Evolutionary conservation across 2,888 invertebrate genomes (phyloP).

Genomic region (Augochlorella aurata): DNA sequence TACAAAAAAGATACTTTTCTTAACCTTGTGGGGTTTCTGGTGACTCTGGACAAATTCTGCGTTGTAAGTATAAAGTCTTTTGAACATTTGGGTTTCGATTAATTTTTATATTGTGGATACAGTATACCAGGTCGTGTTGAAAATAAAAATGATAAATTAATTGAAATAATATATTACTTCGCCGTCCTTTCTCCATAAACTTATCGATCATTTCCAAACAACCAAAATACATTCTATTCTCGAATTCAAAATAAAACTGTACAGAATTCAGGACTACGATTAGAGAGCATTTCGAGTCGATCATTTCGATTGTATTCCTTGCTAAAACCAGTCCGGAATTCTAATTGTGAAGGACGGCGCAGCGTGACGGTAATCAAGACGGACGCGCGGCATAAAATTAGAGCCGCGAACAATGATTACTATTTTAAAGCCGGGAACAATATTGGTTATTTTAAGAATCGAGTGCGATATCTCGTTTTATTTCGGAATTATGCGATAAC

Average conservation of each 20-base stretch:
- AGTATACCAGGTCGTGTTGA: not conserved
- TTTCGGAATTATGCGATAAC: slow-evolving; percentile 9
- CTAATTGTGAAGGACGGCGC: not conserved
- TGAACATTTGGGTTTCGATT: too few species aligned
- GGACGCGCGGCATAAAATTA: not conserved
- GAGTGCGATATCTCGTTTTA: slow-evolving; percentile 27
- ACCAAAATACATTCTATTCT: not conserved
- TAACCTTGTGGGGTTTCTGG: too few species aligned
- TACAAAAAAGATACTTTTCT: not conserved
- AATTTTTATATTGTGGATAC: too few species aligned
- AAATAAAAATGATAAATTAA: not conserved
- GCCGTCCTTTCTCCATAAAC: not conserved
- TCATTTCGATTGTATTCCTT: not conserved
- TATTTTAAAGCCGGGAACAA: slow-evolving; percentile 27
- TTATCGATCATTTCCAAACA: too few species aligned
- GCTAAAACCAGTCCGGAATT: not conserved
- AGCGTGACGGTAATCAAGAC: slow-evolving; percentile 3
- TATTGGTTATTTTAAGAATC: slow-evolving; percentile 9
- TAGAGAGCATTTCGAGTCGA: not conserved
- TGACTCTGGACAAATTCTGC: too few species aligned
- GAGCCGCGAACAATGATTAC: slow-evolving; percentile 1
- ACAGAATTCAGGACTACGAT: not conserved
- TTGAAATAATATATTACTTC: not conserved
- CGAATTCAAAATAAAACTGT: not conserved
- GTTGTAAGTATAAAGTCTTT: too few species aligned